Evolutionary conservation across 2,888 invertebrate species (phyloP).

Genomic region (Auanema freiburgensis): DNA sequence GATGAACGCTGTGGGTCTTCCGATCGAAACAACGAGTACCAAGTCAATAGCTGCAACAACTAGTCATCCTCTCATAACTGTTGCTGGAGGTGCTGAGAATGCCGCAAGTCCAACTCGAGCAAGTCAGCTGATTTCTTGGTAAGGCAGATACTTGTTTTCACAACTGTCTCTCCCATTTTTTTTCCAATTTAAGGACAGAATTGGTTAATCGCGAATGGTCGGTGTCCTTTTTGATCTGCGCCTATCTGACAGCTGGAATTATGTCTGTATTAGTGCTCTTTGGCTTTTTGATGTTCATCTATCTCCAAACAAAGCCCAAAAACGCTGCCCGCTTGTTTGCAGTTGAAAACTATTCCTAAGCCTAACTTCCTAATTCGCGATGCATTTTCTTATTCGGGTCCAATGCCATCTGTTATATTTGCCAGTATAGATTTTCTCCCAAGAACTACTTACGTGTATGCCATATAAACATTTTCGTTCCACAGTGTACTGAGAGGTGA

Average conservation of each 20-base stretch:
- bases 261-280: constrained; percentile 16
- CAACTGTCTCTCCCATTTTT: constrained; percentile 7
- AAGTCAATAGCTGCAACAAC: too few species aligned
- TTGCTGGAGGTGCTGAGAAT: constrained; percentile 2
- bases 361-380: too few species aligned
- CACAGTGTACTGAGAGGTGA: too few species aligned
- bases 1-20: too few species aligned
- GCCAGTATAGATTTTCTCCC: too few species aligned
- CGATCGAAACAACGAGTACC: too few species aligned
- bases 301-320: constrained; percentile 15
- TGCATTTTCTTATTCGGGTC: too few species aligned
- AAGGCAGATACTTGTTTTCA: background rate
- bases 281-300: constrained; percentile 12
- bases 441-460: too few species aligned
- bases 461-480: too few species aligned
- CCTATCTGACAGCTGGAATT: constrained; percentile 10
- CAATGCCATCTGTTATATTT: too few species aligned
- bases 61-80: too few species aligned
- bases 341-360: constrained; percentile 9
- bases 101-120: background rate
- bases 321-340: constrained; percentile 12
- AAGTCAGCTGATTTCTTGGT: background rate
- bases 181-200: constrained; percentile 17
- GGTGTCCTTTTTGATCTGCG: constrained; percentile 13
- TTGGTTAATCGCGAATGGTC: constrained; percentile 23